phyloP scores from a whole-genome alignment of 2,888 invertebrate species.

The Euplagia quadripunctaria region DNA sequence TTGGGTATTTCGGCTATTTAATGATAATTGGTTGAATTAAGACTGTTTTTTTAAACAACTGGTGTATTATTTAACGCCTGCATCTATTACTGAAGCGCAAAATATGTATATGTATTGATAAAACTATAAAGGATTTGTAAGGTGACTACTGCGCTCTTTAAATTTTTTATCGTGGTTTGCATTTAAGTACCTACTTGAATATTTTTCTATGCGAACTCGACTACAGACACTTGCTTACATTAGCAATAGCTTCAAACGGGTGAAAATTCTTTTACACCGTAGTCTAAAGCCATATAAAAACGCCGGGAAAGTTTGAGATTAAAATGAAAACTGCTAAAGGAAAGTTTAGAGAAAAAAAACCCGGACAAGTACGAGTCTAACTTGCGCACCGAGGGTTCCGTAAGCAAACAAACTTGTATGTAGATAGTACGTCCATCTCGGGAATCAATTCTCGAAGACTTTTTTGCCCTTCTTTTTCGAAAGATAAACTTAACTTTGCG shows the following conservation, averaged over 20 bases:
- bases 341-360: constrained; percentile 15
- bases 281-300: too few species aligned
- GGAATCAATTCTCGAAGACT: too few species aligned
- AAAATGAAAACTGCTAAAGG: too few species aligned
- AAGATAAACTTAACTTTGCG: too few species aligned
- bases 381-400: too few species aligned
- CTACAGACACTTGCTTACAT: neutral
- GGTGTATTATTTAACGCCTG: neutral
- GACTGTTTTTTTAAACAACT: neutral
- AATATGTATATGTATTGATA: neutral
- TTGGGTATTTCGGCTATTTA: constrained; percentile 16
- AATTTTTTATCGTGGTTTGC: neutral
- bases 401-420: too few species aligned
- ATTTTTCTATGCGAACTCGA: neutral
- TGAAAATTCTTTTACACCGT: too few species aligned
- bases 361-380: neutral
- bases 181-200: too few species aligned
- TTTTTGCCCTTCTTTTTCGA: too few species aligned
- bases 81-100: neutral
- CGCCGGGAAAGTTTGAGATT: neutral
- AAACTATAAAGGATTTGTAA: neutral
- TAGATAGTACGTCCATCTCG: too few species aligned
- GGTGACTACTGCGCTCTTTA: neutral
- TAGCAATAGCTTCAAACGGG: neutral
- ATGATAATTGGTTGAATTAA: neutral